Evolutionary conservation across 2,888 invertebrate genomes (phyloP).

Genomic region (Agonopterix heracliana): DNA sequence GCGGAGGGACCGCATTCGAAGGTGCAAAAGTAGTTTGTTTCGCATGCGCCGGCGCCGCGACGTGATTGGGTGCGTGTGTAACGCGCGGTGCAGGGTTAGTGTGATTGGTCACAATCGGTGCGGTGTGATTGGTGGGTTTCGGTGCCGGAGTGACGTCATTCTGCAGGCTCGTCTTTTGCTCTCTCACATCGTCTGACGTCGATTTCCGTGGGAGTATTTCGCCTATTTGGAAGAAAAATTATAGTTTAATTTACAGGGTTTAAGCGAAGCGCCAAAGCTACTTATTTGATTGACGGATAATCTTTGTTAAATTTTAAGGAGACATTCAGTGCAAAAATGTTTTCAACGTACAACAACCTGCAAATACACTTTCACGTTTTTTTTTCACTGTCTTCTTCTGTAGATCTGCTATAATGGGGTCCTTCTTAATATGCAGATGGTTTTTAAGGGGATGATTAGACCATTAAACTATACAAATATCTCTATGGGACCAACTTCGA

Average conservation of each 20-base stretch:
- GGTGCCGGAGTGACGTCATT: conserved; percentile 39
- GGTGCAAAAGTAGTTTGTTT: conserved; percentile 33
- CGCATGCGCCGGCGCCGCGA: conserved; percentile 15
- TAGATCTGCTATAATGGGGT: too few relatives aligned
- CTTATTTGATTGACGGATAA: not conserved
- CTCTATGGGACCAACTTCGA: too few relatives aligned
- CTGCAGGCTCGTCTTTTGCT: conserved; percentile 55
- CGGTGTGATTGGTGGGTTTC: conserved; percentile 38
- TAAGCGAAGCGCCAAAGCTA: not conserved
- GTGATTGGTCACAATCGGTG: conserved; percentile 36
- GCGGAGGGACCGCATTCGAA: conserved; percentile 41
- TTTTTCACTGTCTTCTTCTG: too few relatives aligned
- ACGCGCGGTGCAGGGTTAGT: conserved; percentile 19
- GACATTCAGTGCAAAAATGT: too few relatives aligned
- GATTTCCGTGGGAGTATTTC: conserved; percentile 55
- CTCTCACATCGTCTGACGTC: conserved; percentile 66
- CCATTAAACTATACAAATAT: too few relatives aligned
- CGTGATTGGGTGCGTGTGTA: conserved; percentile 24
- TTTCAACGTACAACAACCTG: too few relatives aligned
- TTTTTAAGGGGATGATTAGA: too few relatives aligned
- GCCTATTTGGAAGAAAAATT: conserved; percentile 32
- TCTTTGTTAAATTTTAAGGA: too few relatives aligned
- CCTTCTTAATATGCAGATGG: too few relatives aligned
- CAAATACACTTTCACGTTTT: too few relatives aligned
- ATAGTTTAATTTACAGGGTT: conserved; percentile 9